Evolutionary conservation across 1,140 invertebrate species (phyloP).

Genomic region (Drosophila tani): DNA sequence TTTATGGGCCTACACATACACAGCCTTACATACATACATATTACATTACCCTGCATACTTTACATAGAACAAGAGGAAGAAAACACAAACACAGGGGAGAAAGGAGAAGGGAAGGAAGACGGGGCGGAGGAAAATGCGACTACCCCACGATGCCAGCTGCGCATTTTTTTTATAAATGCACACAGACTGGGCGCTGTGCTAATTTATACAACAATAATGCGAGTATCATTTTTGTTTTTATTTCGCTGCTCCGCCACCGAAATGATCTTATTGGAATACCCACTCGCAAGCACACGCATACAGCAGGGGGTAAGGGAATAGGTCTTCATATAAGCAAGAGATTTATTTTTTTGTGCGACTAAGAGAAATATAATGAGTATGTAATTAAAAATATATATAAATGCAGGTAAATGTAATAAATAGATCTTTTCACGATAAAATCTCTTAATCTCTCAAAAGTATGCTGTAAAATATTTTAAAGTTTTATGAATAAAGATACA

Average conservation of each 20-base stretch:
- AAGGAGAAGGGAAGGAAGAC: neutral
- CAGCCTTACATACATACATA: slow-evolving; percentile 22
- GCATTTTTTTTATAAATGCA: slow-evolving; percentile 59
- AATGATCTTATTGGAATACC: slow-evolving; percentile 71
- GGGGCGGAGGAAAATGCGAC: slow-evolving; percentile 22
- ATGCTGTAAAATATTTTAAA: too few relatives aligned
- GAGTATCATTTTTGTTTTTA: slow-evolving; percentile 62
- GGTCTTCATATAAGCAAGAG: neutral
- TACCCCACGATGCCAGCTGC: slow-evolving; percentile 58
- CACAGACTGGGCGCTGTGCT: slow-evolving; percentile 56
- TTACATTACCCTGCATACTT: slow-evolving; percentile 54
- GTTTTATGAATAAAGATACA: too few relatives aligned
- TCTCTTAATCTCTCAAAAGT: too few relatives aligned
- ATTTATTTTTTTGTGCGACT: too few relatives aligned
- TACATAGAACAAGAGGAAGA: slow-evolving; percentile 38
- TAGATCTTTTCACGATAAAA: too few relatives aligned
- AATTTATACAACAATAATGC: slow-evolving; percentile 65
- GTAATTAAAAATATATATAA: too few relatives aligned
- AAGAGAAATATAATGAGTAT: too few relatives aligned
- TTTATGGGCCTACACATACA: slow-evolving; percentile 28
- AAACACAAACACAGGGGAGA: neutral
- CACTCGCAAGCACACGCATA: slow-evolving; percentile 27
- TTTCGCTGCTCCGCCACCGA: slow-evolving; percentile 51
- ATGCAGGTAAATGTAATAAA: too few relatives aligned
- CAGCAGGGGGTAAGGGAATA: neutral